Percentiles rank a stretch among this genome's conserved stretches.
Conservation (phyloP, 2,797 vertebrate species). For the Amazona finschi region DNA sequence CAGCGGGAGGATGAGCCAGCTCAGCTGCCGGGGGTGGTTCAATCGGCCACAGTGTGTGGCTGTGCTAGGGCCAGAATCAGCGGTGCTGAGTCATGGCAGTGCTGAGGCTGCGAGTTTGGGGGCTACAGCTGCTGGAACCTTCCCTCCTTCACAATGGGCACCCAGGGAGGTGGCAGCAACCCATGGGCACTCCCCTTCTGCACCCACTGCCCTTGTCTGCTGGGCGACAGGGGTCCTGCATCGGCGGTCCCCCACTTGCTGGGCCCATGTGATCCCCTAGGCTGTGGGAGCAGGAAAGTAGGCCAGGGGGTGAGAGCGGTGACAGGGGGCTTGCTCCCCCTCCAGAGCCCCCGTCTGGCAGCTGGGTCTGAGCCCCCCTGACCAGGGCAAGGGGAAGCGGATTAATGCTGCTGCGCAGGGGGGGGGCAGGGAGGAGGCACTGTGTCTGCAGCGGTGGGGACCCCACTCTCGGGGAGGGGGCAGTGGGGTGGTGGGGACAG, state of each 20-base stretch:
- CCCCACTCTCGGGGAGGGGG: neutral
- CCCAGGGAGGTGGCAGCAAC: neutral
- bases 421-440: fast-evolving
- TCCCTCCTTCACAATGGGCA: neutral
- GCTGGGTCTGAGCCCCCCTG: neutral
- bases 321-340: neutral
- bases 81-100: slow-evolving; percentile 6
- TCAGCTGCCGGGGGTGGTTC: neutral
- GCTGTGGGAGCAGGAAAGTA: neutral
- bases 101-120: fast-evolving
- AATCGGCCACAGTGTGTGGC: fast-evolving
- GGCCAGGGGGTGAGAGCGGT: too few species aligned
- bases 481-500: fast-evolving
- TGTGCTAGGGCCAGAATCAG: neutral
- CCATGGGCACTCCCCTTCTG: fast-evolving
- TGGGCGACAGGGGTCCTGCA: neutral
- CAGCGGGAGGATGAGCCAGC: fast-evolving
- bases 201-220: neutral
- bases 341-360: neutral
- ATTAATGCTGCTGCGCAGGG: neutral
- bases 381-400: neutral
- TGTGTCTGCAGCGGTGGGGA: neutral
- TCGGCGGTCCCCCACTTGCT: neutral
- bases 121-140: neutral
- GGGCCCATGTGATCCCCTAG: neutral